Evolutionary conservation across 1,140 invertebrate genomes (phyloP).

Genomic region (Mercenaria mercenaria): DNA sequence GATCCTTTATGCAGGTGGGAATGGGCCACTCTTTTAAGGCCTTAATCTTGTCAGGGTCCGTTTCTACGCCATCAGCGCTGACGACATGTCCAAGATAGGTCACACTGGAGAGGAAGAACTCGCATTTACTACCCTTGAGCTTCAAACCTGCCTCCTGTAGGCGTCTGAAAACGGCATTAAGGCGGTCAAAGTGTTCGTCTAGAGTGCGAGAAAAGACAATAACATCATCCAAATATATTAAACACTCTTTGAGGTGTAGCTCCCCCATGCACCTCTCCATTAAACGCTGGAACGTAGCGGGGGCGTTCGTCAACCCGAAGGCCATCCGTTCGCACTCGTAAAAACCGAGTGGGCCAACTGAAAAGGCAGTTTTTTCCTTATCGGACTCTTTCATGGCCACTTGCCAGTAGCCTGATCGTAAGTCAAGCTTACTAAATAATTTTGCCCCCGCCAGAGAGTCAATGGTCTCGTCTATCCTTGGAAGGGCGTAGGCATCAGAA

Average conservation of each 20-base stretch:
- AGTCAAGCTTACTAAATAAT: conserved; percentile 86
- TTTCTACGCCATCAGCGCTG: conserved; percentile 72
- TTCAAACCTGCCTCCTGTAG: conserved; percentile 73
- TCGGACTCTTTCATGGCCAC: conserved; percentile 80
- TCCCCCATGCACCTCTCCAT: conserved; percentile 37
- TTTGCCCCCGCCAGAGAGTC: conserved; percentile 80
- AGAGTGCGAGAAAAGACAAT: neutral
- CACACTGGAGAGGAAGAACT: conserved; percentile 80
- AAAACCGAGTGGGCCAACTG: conserved; percentile 43
- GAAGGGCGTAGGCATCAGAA: conserved; percentile 87
- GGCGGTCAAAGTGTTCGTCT: neutral
- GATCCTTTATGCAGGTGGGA: conserved; percentile 79
- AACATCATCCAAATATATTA: conserved; percentile 38
- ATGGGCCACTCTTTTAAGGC: conserved; percentile 79
- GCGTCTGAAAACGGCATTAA: conserved; percentile 74
- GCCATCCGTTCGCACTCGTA: conserved; percentile 43
- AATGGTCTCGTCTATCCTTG: conserved; percentile 86
- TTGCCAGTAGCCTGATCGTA: conserved; percentile 81
- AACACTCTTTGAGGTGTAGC: conserved; percentile 23
- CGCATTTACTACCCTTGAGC: conserved; percentile 80
- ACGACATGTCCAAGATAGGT: conserved; percentile 70
- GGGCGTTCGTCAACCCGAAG: conserved; percentile 1
- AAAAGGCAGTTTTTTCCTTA: conserved; percentile 81
- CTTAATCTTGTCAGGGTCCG: conserved; percentile 84
- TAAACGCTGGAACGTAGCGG: conserved; percentile 43